Base-by-base conservation (phyloP, 2,888 invertebrate genomes). In the Alsophila aescularia region DNA sequence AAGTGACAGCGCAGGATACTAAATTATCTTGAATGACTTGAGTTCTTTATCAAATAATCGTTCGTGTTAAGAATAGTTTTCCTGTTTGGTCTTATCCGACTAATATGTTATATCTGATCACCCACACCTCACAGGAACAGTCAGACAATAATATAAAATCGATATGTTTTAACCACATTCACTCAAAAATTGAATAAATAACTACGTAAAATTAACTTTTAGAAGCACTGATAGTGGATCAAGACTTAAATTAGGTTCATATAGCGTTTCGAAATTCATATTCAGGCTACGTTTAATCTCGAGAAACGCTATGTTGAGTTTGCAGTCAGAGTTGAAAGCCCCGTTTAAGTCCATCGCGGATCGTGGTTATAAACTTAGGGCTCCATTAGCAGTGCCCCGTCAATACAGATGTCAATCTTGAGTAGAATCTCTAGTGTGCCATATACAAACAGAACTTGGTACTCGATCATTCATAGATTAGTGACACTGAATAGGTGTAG, bases 1-100 rank as follows among this genome's bases (percentile, higher is more conserved):
- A 49, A 49, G 49, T 49, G 32, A 49, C 34, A 7, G 15, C 8
- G 21, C 18, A 49, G 49, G 49, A 49, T 41, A 27, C 27, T 49
- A 34, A 41, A 35, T 49, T 41, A 49, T 31, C 14, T 41, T 34
- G 35, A 49, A 49, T 41, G 34, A 49, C 21, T 24, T 41, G 27
- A 41, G 5, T 27, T 2, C 24, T 35, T 39, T 34, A 29, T 10
- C 18, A 31, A 18, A 27, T 37, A 35, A 36, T 12, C 24, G 24
- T 37, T 12, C 18, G 18, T 5, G 29, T 21, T 48, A n/a, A 31
- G 18, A 39, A 31, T 8, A 27, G 31, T 31, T 39, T 48, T 48
- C 47, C 37, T 39, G 31, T 13, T 3, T 5, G 39, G n/a, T 29
- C 5, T 18, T 18, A 18, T 18, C 5, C 5, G 3, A 18, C 18